Conservation (phyloP, 2,797 vertebrate genomes). For the Neomorphus geoffroyi region DNA sequence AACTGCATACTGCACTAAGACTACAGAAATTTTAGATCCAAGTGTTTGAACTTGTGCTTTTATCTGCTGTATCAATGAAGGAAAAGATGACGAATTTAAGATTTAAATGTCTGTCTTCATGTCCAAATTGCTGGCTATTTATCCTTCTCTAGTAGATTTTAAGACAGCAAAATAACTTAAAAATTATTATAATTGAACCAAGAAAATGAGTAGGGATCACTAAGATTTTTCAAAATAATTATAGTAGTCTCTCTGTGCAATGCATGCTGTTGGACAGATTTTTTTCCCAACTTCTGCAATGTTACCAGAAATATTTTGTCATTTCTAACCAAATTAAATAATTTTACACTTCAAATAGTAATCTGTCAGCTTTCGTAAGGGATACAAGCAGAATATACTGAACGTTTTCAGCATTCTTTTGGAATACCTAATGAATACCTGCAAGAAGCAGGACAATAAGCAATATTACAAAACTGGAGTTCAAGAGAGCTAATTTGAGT, state of each 20-base stretch:
- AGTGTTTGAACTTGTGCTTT: neutral
- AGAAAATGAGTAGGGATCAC: neutral
- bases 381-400: neutral
- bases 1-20: rapidly evolving
- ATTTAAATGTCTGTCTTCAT: neutral
- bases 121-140: neutral
- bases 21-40: neutral
- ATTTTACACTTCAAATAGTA: neutral
- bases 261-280: too few species aligned
- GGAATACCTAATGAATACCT: neutral
- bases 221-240: neutral
- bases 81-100: neutral
- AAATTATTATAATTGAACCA: neutral
- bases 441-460: too few species aligned
- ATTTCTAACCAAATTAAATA: neutral
- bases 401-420: neutral
- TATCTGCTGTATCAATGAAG: neutral
- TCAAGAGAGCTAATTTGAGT: too few species aligned
- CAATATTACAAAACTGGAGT: too few species aligned
- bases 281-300: neutral
- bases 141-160: neutral
- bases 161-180: neutral
- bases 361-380: neutral
- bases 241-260: neutral
- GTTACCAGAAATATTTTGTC: neutral